These are phyloP conservation scores for Chironomus striatipennis DNA, from an alignment of 1,140 invertebrate genomes.

Conservation along the genomic window DNA sequence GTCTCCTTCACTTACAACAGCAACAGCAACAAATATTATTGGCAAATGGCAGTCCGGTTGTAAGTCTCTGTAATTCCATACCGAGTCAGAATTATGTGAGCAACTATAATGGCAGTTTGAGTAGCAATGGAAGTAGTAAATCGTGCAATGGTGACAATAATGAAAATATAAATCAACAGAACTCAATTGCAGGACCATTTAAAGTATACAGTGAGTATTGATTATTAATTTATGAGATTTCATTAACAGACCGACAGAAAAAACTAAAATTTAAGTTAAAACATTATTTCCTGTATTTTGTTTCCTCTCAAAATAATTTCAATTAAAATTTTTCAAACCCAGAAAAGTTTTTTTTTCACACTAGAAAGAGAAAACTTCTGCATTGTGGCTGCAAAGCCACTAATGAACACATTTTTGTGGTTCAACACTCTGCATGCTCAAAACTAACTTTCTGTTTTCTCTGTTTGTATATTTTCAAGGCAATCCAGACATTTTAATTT, in stretches of 20 bases:
- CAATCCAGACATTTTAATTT: slow-evolving; percentile 80
- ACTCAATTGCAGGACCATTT: slow-evolving; percentile 40
- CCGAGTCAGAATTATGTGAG: slow-evolving; percentile 26
- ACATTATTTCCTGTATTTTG: no score
- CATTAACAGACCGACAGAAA: no score
- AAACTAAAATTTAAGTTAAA: no score
- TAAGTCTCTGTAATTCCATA: slow-evolving; percentile 31
- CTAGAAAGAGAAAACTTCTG: background rate
- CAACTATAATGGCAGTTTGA: slow-evolving; percentile 27
- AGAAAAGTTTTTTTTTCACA: no score
- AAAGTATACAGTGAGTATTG: slow-evolving; percentile 56
- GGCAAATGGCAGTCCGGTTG: slow-evolving; percentile 32
- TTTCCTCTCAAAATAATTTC: slow-evolving; percentile 26
- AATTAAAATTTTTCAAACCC: background rate
- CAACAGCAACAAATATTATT: slow-evolving; percentile 37
- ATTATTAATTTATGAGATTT: no score
- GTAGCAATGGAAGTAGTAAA: slow-evolving; percentile 30
- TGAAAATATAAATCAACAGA: slow-evolving; percentile 41
- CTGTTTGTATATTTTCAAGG: slow-evolving; percentile 46
- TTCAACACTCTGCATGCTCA: no score
- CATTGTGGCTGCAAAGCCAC: background rate
- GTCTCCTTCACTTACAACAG: slow-evolving; percentile 41
- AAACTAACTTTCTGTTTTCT: background rate
- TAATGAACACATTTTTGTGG: background rate
- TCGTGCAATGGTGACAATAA: slow-evolving; percentile 30